phyloP scores from a whole-genome alignment of 2,888 invertebrate genomes.

The Synergus itoensis region DNA sequence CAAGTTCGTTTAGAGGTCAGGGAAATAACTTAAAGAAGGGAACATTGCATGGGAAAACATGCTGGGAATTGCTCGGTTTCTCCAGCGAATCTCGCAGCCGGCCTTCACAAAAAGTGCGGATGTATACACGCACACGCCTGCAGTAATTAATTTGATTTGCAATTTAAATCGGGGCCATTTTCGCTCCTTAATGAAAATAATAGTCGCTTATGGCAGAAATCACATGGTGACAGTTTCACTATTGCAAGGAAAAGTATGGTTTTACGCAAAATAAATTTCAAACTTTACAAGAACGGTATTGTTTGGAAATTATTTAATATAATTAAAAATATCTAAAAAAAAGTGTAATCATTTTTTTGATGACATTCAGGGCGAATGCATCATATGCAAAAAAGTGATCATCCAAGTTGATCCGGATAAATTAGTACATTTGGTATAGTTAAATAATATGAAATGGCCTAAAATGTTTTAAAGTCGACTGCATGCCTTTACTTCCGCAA shows the following conservation, averaged over 20 bases:
- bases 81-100: conserved; percentile 6
- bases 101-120: conserved; percentile 13
- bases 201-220: conserved; percentile 9
- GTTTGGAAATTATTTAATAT: no score
- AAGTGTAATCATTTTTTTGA: no score
- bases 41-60: conserved; percentile 36
- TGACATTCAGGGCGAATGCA: no score
- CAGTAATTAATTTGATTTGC: conserved; percentile 29
- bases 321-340: no score
- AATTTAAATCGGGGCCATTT: conserved; percentile 32
- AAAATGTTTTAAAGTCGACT: no score
- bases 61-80: conserved; percentile 30
- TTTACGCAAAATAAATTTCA: not conserved
- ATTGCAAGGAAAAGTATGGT: not conserved
- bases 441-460: no score
- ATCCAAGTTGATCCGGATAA: no score
- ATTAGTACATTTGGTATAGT: no score
- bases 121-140: conserved; percentile 20
- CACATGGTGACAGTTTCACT: not conserved
- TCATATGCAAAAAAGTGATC: no score
- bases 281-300: not conserved
- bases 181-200: conserved; percentile 11
- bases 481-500: no score
- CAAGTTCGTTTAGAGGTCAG: conserved; percentile 33
- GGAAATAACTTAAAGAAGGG: conserved; percentile 17